Conservation (phyloP, 2,888 invertebrate species). For the Lasioglossum malachurum region DNA sequence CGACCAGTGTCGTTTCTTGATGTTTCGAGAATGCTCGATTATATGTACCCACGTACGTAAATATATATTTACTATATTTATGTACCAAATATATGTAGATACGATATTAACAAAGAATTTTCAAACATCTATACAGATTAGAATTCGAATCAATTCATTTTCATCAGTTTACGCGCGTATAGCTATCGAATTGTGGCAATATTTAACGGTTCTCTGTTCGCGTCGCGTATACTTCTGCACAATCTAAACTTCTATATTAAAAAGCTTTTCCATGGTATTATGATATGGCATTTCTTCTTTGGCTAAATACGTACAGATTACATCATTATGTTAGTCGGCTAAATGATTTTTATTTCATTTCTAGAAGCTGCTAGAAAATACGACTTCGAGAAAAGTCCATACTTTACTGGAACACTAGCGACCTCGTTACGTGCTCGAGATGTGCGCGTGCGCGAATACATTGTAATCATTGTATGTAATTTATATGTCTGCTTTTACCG, state of each 20-base stretch:
- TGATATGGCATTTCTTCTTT: not conserved
- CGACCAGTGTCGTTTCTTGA: slow-evolving; percentile 26
- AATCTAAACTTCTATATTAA: not conserved
- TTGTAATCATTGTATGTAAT: not conserved
- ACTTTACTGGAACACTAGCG: not conserved
- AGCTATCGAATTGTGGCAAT: not conserved
- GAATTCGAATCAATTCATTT: not conserved
- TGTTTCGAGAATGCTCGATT: slow-evolving; percentile 21
- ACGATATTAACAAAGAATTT: not conserved
- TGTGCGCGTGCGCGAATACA: slow-evolving; percentile 13
- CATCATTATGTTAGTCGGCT: not conserved
- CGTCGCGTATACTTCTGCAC: not conserved
- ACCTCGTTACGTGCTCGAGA: not conserved
- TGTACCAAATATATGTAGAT: not conserved
- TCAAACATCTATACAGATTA: not conserved
- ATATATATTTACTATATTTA: not conserved
- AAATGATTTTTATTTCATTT: not conserved
- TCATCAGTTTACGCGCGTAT: not conserved
- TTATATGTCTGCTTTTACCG: too few species aligned
- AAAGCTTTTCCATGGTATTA: not conserved
- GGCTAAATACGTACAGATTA: not conserved
- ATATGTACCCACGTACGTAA: not conserved
- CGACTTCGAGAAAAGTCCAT: slow-evolving; percentile 26
- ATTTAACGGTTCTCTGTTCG: not conserved
- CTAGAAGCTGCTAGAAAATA: slow-evolving; percentile 4